Percentiles rank a stretch among this genome's conserved stretches.
Conservation (phyloP, 2,797 vertebrate species). For the Coluber constrictor region DNA sequence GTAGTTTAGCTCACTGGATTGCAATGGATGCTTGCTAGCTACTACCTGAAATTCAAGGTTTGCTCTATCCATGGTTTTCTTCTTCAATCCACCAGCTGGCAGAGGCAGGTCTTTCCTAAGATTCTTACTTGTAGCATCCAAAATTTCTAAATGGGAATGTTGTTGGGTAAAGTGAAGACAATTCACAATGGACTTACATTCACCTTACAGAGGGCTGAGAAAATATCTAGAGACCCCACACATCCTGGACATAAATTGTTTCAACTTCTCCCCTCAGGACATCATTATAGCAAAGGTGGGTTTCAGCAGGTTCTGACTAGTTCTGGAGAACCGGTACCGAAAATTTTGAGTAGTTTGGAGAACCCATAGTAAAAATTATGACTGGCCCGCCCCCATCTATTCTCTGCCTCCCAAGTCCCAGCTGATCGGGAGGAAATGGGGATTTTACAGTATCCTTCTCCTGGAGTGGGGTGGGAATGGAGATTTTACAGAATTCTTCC, state of each 20-base stretch:
- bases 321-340: too few relatives aligned
- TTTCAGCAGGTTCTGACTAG: too few relatives aligned
- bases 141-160: background rate
- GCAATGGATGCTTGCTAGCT: background rate
- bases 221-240: background rate
- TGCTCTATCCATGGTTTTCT: background rate
- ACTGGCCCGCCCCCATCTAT: too few relatives aligned
- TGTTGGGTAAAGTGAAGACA: background rate
- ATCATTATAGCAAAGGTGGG: background rate
- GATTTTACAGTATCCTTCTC: too few relatives aligned
- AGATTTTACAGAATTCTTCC: too few relatives aligned
- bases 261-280: background rate
- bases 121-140: background rate
- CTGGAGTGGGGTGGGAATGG: too few relatives aligned
- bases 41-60: background rate
- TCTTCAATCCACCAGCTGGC: background rate
- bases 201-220: background rate
- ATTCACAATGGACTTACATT: background rate
- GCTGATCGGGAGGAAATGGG: too few relatives aligned
- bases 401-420: too few relatives aligned
- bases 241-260: background rate
- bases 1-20: background rate
- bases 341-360: too few relatives aligned
- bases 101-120: background rate
- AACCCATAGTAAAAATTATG: too few relatives aligned